phyloP scores from a whole-genome alignment of 2,888 invertebrate species.

The Eristalis pertinax region DNA sequence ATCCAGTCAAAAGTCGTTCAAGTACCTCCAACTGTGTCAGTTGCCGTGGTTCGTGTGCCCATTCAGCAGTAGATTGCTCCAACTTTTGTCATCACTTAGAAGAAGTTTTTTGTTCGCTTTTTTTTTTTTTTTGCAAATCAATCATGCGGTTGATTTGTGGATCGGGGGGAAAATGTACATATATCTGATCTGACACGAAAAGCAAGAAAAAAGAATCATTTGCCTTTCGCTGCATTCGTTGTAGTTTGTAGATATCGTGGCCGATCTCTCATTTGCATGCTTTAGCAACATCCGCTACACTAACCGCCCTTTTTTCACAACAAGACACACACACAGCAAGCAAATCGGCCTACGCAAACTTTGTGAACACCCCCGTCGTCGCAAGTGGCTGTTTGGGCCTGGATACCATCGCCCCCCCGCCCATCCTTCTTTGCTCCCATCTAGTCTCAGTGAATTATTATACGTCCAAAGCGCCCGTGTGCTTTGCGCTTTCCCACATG shows the following conservation, averaged over 20 bases:
- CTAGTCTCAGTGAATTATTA: conserved; percentile 59
- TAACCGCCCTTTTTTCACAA: conserved; percentile 55
- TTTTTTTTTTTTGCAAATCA: not conserved
- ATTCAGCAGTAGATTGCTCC: too few species aligned
- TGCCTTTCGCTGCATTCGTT: conserved; percentile 13
- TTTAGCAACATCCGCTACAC: conserved; percentile 67
- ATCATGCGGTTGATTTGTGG: not conserved
- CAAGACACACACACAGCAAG: conserved; percentile 18
- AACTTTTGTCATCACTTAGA: not conserved
- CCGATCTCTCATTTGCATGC: conserved; percentile 70
- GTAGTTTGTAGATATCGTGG: conserved; percentile 28
- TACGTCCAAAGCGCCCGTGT: conserved; percentile 37
- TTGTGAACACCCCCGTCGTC: not conserved
- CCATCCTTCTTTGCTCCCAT: conserved; percentile 13
- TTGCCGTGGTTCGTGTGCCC: too few species aligned
- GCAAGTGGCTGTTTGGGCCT: too few species aligned
- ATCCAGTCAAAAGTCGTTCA: conserved; percentile 12
- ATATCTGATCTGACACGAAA: conserved; percentile 1
- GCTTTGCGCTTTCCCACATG: conserved; percentile 47
- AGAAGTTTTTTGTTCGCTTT: not conserved
- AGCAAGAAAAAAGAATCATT: not conserved
- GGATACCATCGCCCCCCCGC: not conserved
- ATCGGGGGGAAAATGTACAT: not conserved
- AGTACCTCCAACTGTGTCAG: not conserved
- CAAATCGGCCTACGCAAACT: conserved; percentile 50